Evolutionary conservation across 92 coral and sea anemone species (phyloP), one percentile per base, ranked within the genome.

Genomic region (Epizoanthus rinbou): DNA sequence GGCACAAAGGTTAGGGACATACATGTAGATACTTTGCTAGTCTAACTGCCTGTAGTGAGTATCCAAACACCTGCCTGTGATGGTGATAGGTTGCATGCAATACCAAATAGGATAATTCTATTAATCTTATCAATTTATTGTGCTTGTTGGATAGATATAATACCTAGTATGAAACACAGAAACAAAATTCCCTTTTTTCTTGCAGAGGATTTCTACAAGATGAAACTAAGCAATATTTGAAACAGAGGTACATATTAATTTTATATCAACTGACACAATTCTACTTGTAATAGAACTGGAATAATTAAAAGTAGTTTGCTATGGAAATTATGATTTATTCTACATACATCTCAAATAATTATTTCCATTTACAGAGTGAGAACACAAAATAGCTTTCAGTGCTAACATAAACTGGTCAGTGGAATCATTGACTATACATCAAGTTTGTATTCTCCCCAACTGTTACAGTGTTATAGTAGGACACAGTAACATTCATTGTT

Each of bases 161-260:
- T 50, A 50, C 54, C 5, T 37, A 37, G 6, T 37, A 37, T 37
- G 5, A 37, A 37, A 37, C 43, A 37, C 43, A 37, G 43, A 54
- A 19, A 25, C 54, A 64, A 74, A 18, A 33, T 58, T 18, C 5
- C n/a, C 33, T 17, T 33, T 58, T 75, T 75, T 75, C 35, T 75
- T 75, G 81, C 81, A 75, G 81, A 57, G 81, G 68, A 58, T 75
- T 57, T 75, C 81, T 33, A 37, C 69, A 75, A 75, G 81, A 75
- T 57, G 64, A 57, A 31, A 24, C 68, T 67, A 67, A 67, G 47
- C 73, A 67, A 35, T 57, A 75, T 58, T 4, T 75, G 81, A 75
- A 57, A 17, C 53, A 57, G 57, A 75, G 81, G 81, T 75, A 75
- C 81, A 57, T 4, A 8, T 5, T 10, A 11, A 62, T 58, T 58